These are phyloP conservation scores for Orthosia incerta DNA, from an alignment of 2,888 invertebrate genomes.

Conservation along the genomic window DNA sequence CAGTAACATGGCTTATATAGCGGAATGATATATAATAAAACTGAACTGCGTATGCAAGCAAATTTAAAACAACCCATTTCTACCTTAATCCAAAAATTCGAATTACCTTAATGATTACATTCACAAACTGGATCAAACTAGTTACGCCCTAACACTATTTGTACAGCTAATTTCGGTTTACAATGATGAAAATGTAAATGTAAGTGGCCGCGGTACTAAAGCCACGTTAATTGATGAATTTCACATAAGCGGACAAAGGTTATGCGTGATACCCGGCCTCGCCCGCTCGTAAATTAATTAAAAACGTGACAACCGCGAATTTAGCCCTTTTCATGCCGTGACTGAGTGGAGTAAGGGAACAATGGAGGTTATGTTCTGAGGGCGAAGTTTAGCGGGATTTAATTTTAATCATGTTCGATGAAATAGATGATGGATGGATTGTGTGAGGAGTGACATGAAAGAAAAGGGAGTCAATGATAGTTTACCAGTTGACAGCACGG, in stretches of 20 bases:
- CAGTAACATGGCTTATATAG: too few relatives aligned
- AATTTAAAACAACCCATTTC: not conserved
- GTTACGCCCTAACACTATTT: constrained; percentile 43
- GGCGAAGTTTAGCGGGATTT: constrained; percentile 70
- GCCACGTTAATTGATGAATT: constrained; percentile 83
- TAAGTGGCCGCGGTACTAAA: constrained; percentile 67
- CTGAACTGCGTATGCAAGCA: too few relatives aligned
- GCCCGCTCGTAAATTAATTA: constrained; percentile 87
- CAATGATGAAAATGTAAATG: constrained; percentile 67
- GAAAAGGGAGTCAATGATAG: too few relatives aligned
- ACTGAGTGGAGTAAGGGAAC: constrained; percentile 72
- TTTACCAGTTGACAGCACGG: too few relatives aligned
- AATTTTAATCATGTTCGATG: constrained; percentile 71
- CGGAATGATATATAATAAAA: too few relatives aligned
- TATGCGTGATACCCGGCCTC: constrained; percentile 77
- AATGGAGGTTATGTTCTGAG: constrained; percentile 63
- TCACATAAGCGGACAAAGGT: constrained; percentile 78
- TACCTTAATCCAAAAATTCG: constrained; percentile 19
- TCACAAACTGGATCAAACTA: constrained; percentile 28
- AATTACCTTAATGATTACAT: not conserved
- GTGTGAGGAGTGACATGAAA: too few relatives aligned
- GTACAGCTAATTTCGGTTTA: constrained; percentile 45
- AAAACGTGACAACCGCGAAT: constrained; percentile 87
- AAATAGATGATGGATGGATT: too few relatives aligned
- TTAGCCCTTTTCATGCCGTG: constrained; percentile 82